phyloP scores from a whole-genome alignment of 2,888 invertebrate genomes.

The Beris chalybata region DNA sequence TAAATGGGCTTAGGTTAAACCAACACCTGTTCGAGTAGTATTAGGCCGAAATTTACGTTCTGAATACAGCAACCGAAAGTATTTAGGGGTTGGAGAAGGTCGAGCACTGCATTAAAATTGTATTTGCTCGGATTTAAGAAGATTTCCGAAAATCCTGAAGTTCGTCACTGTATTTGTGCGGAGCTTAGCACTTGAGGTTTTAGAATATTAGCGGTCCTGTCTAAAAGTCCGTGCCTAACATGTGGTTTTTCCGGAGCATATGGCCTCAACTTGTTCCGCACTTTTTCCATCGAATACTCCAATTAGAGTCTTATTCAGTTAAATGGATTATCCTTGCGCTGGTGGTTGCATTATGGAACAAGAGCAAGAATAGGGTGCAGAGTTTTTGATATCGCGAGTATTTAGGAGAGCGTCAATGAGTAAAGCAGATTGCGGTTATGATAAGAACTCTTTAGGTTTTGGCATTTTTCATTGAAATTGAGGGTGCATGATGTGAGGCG shows the following conservation, averaged over 20 bases:
- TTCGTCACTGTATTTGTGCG: slow-evolving; percentile 16
- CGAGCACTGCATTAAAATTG: slow-evolving; percentile 37
- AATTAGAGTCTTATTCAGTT: slow-evolving; percentile 27
- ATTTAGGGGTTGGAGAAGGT: slow-evolving; percentile 34
- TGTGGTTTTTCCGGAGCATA: slow-evolving; percentile 56
- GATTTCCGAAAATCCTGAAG: slow-evolving; percentile 14
- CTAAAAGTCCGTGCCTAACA: slow-evolving; percentile 55
- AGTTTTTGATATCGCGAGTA: no score
- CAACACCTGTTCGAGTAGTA: slow-evolving; percentile 47
- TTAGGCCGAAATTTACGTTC: slow-evolving; percentile 39
- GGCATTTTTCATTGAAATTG: no score
- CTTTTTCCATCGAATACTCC: slow-evolving; percentile 16
- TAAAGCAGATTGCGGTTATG: no score
- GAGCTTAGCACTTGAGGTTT: slow-evolving; percentile 20
- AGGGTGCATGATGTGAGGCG: no score
- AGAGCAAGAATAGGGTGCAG: no score
- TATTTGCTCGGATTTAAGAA: slow-evolving; percentile 34
- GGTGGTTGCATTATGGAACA: not conserved
- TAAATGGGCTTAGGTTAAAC: slow-evolving; percentile 42
- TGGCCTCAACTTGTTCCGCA: slow-evolving; percentile 43
- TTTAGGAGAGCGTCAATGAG: no score
- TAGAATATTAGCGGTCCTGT: slow-evolving; percentile 12
- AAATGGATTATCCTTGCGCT: slow-evolving; percentile 29
- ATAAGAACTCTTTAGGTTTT: no score
- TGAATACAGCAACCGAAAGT: slow-evolving; percentile 18